phyloP scores from a whole-genome alignment of 1,140 invertebrate genomes.

The Caenorhabditis elegans region WBcel235 BX284603.4:5236001-5236500 shows the following conservation, averaged over 20 bases:
- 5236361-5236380: no score
- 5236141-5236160: neutral
- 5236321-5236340: no score
- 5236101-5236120: neutral
- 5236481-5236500: slow-evolving; percentile 51
- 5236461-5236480: slow-evolving; percentile 47
- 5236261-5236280: neutral
- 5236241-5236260: neutral
- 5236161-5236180: neutral
- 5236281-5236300: neutral
- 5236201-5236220: neutral
- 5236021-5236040: no score
- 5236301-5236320: neutral
- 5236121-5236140: neutral
- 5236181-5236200: neutral
- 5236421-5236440: slow-evolving; percentile 32
- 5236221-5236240: neutral
- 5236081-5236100: neutral
- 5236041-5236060: no score
- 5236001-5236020: no score
- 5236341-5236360: no score
- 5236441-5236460: slow-evolving; percentile 50
- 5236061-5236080: neutral
- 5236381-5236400: neutral
- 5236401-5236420: neutral